Evolutionary conservation across 2,113 vertebrate genomes (phyloP), one percentile per base, ranked within the genome.

Genomic region (Edolisoma coerulescens): DNA sequence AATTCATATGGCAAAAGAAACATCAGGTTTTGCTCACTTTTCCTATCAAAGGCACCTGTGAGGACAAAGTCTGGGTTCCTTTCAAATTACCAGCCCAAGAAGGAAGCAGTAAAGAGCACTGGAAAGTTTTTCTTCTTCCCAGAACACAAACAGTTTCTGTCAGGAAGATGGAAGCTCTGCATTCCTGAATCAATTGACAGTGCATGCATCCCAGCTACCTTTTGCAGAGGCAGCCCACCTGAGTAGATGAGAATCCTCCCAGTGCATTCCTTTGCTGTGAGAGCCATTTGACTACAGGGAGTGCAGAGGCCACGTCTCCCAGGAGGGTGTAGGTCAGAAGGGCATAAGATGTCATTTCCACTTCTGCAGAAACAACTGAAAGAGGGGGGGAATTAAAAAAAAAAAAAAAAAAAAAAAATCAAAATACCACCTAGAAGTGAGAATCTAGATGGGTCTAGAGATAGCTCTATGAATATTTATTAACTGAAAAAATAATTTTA

Each of bases 231-330:
- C 32, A 20, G 56, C 96, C 42, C 86, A 98, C 99, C 98, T 99
- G 99, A 16, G 99, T 99, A 67, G 99, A 99, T 3, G 99, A 99
- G 97, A 99, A 99, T 73, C 99, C 99, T 30, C 99, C 99, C 6
- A 99, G 98, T 1, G 99, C 98, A 9, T 99, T 99, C 79, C 98
- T 98, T 82, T 99, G 99, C 97, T 99, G 98, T 9, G 99, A 99
- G 53, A 99, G 98, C 99, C 99, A 99, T 95, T 99, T 99, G 45
- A 99, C 99, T 15, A 99, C 98, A 0, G 99, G 99, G 59, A 99
- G 98, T 0, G 99, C 98, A 7, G 98, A 98, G 1, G 99, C 99
- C 96, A 99, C 98, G 0, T 99, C 99, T 7, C 99, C 99, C 42
- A 99, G 96, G 15, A 98, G 97, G 0, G 99, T 98, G 97, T 99